A percentile compares a stretch with the other conserved stretches of the same genome.
phyloP scores from a whole-genome alignment of 2,888 invertebrate genomes.

The Hartigia nigra region DNA sequence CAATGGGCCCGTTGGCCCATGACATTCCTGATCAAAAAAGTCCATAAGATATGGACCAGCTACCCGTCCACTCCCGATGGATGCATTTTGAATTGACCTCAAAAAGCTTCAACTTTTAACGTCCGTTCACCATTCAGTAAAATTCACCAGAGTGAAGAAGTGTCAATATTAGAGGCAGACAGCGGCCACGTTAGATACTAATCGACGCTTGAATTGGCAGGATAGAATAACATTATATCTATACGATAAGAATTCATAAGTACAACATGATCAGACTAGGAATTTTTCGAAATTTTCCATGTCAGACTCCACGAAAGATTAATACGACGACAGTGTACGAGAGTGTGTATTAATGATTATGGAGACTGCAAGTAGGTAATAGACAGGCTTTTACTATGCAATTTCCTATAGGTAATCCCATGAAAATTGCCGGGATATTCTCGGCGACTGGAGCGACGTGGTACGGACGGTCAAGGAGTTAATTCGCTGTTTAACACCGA shows the following conservation, averaged over 20 bases:
- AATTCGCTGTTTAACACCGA: conserved; percentile 13
- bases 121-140: not conserved
- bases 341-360: not conserved
- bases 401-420: not conserved
- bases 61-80: not conserved
- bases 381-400: not conserved
- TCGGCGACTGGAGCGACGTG: not conserved
- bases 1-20: conserved; percentile 52
- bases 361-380: not conserved
- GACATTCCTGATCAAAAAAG: conserved; percentile 35
- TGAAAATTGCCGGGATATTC: not conserved
- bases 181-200: not conserved
- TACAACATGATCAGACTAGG: too few relatives aligned
- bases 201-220: too few relatives aligned
- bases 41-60: not conserved
- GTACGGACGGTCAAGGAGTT: not conserved
- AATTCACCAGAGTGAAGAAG: not conserved
- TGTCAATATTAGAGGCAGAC: not conserved
- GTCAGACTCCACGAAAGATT: not conserved
- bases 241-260: too few relatives aligned
- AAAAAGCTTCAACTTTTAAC: not conserved
- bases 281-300: too few relatives aligned
- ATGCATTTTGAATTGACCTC: not conserved
- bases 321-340: not conserved
- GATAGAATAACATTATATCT: too few relatives aligned